Evolutionary conservation across 2,888 invertebrate species (phyloP).

Genomic region (Drosophila gaucha): DNA sequence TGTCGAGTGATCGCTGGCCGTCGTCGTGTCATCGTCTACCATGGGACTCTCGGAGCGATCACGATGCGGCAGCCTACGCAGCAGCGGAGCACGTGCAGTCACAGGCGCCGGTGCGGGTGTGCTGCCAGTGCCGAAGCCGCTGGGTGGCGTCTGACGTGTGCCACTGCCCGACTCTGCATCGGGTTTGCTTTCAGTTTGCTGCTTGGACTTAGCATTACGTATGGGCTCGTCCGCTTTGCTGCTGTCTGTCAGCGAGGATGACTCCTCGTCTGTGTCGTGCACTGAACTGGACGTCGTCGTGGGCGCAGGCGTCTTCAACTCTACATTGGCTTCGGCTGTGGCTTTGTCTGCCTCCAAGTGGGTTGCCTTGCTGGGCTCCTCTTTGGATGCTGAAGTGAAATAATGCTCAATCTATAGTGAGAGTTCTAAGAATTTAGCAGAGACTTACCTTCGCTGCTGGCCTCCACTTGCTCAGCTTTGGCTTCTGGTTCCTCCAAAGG

Average conservation of each 20-base stretch:
- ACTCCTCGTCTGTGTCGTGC: conserved; percentile 78
- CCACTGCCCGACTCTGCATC: conserved; percentile 37
- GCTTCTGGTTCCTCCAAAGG: neutral
- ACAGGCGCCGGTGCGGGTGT: conserved; percentile 49
- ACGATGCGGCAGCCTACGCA: conserved; percentile 85
- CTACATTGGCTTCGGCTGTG: neutral
- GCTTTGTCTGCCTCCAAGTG: conserved; percentile 24
- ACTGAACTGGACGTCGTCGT: conserved; percentile 49
- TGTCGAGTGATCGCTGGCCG: conserved; percentile 82
- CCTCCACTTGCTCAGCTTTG: conserved; percentile 8
- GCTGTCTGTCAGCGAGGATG: conserved; percentile 74
- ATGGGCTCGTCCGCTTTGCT: conserved; percentile 70
- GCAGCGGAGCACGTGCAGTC: conserved; percentile 67
- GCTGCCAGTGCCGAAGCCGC: conserved; percentile 26
- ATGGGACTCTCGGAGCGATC: conserved; percentile 86
- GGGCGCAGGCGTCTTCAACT: conserved; percentile 25
- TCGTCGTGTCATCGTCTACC: conserved; percentile 85
- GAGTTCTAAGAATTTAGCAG: neutral
- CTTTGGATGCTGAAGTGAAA: conserved; percentile 23
- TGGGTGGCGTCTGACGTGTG: conserved; percentile 32
- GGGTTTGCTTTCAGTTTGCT: conserved; percentile 13
- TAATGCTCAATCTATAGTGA: neutral
- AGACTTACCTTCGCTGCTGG: conserved; percentile 31
- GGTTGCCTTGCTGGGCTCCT: conserved; percentile 16
- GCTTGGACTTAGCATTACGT: conserved; percentile 34